phyloP scores from a whole-genome alignment of 2,113 vertebrate species.

The Syngnathus typhle region DNA sequence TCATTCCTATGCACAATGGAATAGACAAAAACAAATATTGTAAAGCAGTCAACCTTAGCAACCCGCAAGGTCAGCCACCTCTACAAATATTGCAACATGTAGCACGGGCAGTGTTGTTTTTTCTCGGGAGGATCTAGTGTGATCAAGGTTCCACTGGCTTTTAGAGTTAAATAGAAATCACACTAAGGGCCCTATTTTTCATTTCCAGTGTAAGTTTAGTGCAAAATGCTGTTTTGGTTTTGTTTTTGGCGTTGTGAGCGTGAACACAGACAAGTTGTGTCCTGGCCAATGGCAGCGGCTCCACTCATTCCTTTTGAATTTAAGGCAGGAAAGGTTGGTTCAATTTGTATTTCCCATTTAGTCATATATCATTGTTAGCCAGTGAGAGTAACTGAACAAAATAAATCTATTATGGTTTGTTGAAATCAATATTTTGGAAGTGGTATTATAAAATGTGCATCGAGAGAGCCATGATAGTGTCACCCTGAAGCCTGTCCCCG shows the following conservation, averaged over 20 bases:
- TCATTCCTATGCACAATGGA: neutral
- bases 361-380: neutral
- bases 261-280: no score
- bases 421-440: neutral
- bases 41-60: conserved; percentile 1
- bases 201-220: no score
- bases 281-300: no score
- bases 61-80: neutral
- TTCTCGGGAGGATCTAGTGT: neutral
- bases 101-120: neutral
- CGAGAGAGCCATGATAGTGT: neutral
- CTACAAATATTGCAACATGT: neutral
- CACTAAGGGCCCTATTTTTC: neutral
- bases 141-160: neutral
- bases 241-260: no score
- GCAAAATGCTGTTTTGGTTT: no score
- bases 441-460: neutral
- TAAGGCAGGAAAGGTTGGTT: neutral
- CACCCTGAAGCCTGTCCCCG: conserved; percentile 2
- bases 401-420: neutral
- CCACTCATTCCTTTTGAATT: no score
- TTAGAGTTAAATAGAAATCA: conserved; percentile 4
- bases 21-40: conserved; percentile 1
- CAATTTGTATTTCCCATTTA: neutral
- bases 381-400: neutral